Evolutionary conservation across 2,113 vertebrate species (phyloP).

Genomic region (Chaetodon trifascialis): DNA sequence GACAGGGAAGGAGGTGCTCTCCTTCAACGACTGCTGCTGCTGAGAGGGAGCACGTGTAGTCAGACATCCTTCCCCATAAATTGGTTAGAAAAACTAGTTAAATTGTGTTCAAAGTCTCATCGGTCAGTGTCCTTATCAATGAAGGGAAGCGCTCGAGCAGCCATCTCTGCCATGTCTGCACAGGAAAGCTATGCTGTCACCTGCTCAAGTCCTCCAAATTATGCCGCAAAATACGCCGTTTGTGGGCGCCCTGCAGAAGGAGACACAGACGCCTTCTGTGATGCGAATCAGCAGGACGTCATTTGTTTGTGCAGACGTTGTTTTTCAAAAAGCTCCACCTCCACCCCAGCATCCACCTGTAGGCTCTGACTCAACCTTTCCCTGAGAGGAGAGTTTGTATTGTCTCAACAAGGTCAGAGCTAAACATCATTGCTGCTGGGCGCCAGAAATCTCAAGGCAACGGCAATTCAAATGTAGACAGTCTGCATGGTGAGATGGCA

Average conservation of each 20-base stretch:
- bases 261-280: not conserved
- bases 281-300: not conserved
- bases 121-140: no score
- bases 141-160: no score
- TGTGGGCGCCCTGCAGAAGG: not conserved
- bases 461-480: no score
- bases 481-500: no score
- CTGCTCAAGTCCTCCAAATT: not conserved
- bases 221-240: not conserved
- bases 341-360: not conserved
- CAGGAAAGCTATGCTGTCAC: not conserved
- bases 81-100: not conserved
- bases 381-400: not conserved
- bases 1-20: not conserved
- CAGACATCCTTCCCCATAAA: not conserved
- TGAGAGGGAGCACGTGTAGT: not conserved
- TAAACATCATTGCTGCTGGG: no score
- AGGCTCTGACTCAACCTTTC: not conserved
- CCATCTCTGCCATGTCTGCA: no score
- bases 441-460: no score
- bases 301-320: not conserved
- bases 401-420: no score
- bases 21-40: not conserved
- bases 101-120: not conserved
- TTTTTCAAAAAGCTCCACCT: not conserved